These are phyloP conservation scores for Zygothrica quintamaculata DNA, from an alignment of 2,888 invertebrate species.

Conservation along the genomic window DNA sequence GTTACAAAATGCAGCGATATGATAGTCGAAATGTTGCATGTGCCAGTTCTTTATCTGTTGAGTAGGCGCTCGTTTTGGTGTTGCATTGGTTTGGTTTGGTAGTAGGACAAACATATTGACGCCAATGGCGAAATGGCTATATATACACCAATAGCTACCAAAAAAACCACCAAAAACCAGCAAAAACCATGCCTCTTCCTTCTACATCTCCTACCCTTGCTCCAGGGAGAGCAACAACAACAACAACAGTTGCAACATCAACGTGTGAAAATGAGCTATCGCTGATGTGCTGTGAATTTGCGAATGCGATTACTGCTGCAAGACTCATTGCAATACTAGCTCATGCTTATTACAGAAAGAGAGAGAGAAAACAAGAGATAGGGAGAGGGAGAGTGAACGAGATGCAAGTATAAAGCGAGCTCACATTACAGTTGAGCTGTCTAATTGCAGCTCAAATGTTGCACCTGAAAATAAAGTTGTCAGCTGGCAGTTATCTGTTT, in stretches of 20 bases:
- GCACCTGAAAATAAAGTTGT: neutral
- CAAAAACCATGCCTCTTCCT: too few relatives aligned
- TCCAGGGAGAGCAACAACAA: too few relatives aligned
- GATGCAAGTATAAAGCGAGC: too few relatives aligned
- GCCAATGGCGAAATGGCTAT: conserved; percentile 17
- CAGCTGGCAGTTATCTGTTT: too few relatives aligned
- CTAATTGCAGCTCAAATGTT: conserved; percentile 16
- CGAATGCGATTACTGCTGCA: conserved; percentile 41
- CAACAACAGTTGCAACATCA: conserved; percentile 12
- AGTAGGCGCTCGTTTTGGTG: conserved; percentile 29
- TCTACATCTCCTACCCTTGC: too few relatives aligned
- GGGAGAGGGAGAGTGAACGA: too few relatives aligned
- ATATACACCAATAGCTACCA: conserved; percentile 13
- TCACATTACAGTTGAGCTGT: neutral
- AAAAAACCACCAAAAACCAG: conserved; percentile 16
- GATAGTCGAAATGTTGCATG: too few relatives aligned
- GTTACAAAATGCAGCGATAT: too few relatives aligned
- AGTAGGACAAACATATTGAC: conserved; percentile 56
- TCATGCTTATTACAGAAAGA: too few relatives aligned
- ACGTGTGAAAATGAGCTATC: conserved; percentile 65
- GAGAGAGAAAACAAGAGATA: too few relatives aligned
- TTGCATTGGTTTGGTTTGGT: too few relatives aligned
- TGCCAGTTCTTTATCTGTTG: neutral
- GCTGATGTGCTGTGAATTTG: conserved; percentile 29
- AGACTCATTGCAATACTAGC: conserved; percentile 12